phyloP scores from a whole-genome alignment of 2,113 vertebrate genomes.

The Stigmatopora nigra region DNA sequence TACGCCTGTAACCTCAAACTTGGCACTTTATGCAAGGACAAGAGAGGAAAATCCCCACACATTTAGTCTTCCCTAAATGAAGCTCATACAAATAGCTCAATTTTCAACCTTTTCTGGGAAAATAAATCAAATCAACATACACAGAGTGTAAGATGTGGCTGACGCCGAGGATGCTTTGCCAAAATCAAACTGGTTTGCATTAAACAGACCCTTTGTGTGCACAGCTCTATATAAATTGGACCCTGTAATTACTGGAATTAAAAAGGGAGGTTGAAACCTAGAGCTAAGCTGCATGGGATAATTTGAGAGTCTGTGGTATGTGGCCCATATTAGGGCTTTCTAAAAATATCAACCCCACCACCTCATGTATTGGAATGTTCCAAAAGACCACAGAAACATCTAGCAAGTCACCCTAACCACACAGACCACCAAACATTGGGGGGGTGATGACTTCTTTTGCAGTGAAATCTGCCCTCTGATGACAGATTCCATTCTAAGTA shows the following conservation, averaged over 20 bases:
- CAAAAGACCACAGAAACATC: constrained; percentile 71
- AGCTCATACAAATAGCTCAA: constrained; percentile 62
- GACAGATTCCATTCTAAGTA: constrained; percentile 37
- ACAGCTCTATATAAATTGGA: constrained; percentile 77
- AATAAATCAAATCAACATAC: constrained; percentile 77
- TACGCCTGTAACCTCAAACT: constrained; percentile 44
- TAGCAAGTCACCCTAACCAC: constrained; percentile 63
- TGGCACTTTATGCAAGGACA: constrained; percentile 41
- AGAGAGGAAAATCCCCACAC: constrained; percentile 53
- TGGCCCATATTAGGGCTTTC: constrained; percentile 79
- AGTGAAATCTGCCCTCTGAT: constrained; percentile 30
- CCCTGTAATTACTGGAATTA: constrained; percentile 82
- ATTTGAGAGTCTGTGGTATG: constrained; percentile 84
- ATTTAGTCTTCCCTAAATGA: constrained; percentile 59
- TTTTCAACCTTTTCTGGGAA: constrained; percentile 64
- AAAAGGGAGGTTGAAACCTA: constrained; percentile 81
- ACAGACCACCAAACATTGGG: constrained; percentile 56
- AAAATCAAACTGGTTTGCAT: constrained; percentile 80
- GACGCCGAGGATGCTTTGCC: constrained; percentile 73
- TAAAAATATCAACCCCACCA: constrained; percentile 77
- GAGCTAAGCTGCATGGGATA: constrained; percentile 79
- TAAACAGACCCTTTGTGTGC: constrained; percentile 79
- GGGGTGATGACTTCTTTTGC: constrained; percentile 52
- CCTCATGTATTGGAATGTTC: constrained; percentile 76
- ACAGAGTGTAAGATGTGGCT: constrained; percentile 72